Base-by-base conservation (phyloP, 1,140 invertebrate genomes). In the Cydia fagiglandana region DNA sequence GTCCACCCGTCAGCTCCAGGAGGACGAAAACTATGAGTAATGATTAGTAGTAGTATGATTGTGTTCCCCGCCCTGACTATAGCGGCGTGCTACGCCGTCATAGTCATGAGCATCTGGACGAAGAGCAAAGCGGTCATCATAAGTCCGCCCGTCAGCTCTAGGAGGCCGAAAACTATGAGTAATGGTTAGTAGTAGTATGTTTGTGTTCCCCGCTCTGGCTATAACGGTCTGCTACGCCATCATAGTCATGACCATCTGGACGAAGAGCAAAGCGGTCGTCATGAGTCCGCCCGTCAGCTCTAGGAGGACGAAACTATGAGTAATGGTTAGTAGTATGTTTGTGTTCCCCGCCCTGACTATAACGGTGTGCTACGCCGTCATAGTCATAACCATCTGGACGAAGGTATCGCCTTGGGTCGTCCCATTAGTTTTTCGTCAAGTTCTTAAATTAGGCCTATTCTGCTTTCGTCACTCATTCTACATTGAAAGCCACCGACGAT, bases 161-260 rank as follows among this genome's bases (percentile, higher is more conserved):
- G 94, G 82, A 79, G 91, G 87, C 88, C 80, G 75, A 95, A 90
- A 68, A 89, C 86, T 73, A 80, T 88, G 80, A 86, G 88, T 73
- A 92, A 92, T 76, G 87, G 92, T 91, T 70, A 80, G 83, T 61
- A 10, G 56, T 56, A 50, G 7, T 15, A 94, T 99, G 4, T 98
- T 99, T 93, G 94, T 98, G 34, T 93, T 98, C n/a, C 98, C 98
- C 0, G 96, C 98, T 0, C 81, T 99, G 38, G 97, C 98, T 81
- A 99, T 99, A 64, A 95, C 96, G 0, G 96, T 96, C 2, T 99
- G 98, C 87, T 99, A 99, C 92, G 95, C 96, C 9, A 95, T 98
- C 78, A 99, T 99, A 78, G 97, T 99, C 0, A 94, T 96, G 87
- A 98, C 98, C 3, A 99, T 99, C 80, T 98, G 97, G 97, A 96